A percentile compares a stretch with the other conserved stretches of the same genome.
Evolutionary conservation across 1,140 invertebrate genomes (phyloP).

Genomic region (Phthorimaea operculella): DNA sequence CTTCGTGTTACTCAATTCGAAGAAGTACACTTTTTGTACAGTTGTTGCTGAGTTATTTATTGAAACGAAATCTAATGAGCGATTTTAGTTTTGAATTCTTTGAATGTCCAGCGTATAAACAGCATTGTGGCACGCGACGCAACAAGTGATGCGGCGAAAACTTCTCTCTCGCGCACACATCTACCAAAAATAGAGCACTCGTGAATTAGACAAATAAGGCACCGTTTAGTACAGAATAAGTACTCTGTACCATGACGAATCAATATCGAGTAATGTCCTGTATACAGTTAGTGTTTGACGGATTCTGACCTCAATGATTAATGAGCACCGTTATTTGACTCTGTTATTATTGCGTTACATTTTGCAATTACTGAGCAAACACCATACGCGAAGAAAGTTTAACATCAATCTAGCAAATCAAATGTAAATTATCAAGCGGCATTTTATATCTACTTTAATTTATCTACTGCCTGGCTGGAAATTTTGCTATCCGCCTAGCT

Average conservation of each 20-base stretch:
- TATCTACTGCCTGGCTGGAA: too few relatives aligned
- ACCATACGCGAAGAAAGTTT: conserved; percentile 12
- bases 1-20: not conserved
- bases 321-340: conserved; percentile 57
- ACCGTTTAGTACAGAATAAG: conserved; percentile 5
- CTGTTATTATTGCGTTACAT: conserved; percentile 56
- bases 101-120: not conserved
- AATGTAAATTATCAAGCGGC: too few relatives aligned
- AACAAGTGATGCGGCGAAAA: not conserved
- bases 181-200: not conserved
- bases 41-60: conserved; percentile 1
- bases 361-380: conserved; percentile 42
- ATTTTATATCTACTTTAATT: too few relatives aligned
- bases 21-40: not conserved
- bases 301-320: conserved; percentile 61
- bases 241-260: conserved; percentile 37
- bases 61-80: conserved; percentile 2
- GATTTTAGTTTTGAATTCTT: not conserved
- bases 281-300: conserved; percentile 37
- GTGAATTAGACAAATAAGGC: not conserved
- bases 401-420: too few relatives aligned
- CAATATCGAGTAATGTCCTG: conserved; percentile 38
- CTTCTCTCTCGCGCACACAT: not conserved
- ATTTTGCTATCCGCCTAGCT: conserved; percentile 3
- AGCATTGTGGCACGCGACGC: conserved; percentile 2